Evolutionary conservation across 2,797 vertebrate genomes (phyloP).

Genomic region (Lophotriccus pileatus): DNA sequence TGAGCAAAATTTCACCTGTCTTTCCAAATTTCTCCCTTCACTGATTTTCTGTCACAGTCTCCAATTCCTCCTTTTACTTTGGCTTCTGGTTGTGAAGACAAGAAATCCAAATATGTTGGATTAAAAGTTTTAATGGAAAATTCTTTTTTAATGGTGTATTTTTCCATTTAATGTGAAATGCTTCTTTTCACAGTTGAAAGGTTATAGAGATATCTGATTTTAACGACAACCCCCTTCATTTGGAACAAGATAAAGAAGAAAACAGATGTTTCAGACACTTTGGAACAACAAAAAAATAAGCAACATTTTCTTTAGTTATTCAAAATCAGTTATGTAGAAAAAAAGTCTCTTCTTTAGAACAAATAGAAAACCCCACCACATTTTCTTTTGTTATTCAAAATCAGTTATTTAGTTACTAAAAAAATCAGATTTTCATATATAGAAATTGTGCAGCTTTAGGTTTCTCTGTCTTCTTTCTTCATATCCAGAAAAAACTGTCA

Average conservation of each 20-base stretch:
- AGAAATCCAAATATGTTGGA: background rate
- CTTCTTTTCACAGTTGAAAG: background rate
- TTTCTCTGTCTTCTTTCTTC: background rate
- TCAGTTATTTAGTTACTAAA: background rate
- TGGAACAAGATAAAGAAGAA: background rate
- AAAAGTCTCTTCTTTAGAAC: background rate
- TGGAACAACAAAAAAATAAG: background rate
- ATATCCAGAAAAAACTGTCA: background rate
- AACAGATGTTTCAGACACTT: background rate
- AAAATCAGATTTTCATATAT: background rate
- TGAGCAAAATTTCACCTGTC: background rate
- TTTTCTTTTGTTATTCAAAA: background rate
- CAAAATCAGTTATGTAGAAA: background rate
- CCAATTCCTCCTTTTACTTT: background rate
- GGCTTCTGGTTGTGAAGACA: background rate
- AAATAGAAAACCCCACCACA: background rate
- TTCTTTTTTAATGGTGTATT: background rate
- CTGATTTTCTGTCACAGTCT: background rate
- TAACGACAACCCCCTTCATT: background rate
- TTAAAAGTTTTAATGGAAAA: background rate
- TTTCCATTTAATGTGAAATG: background rate
- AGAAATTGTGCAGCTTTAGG: background rate
- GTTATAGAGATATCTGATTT: background rate
- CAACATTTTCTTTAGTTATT: background rate
- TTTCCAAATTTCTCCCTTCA: background rate